Evolutionary conservation across 2,888 invertebrate species (phyloP).

Genomic region (Pandemis cinnamomeana): DNA sequence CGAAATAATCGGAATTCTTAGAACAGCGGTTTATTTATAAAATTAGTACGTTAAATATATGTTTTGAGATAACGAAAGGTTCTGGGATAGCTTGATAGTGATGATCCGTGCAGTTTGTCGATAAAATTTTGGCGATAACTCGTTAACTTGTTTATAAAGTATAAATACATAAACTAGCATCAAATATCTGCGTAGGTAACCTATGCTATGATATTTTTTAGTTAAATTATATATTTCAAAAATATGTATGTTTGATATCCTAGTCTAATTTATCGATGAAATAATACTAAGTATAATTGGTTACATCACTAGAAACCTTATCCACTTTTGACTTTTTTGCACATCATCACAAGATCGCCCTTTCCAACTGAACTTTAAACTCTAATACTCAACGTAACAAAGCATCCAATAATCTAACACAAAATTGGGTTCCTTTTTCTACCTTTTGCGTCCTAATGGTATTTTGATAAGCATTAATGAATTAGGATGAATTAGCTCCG

Average conservation of each 20-base stretch:
- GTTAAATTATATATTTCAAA: neutral
- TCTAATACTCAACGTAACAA: constrained; percentile 45
- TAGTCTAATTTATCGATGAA: constrained; percentile 46
- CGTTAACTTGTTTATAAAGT: neutral
- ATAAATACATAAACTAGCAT: neutral
- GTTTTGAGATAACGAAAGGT: constrained; percentile 54
- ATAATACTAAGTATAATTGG: neutral
- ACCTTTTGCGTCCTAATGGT: constrained; percentile 44
- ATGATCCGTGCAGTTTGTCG: constrained; percentile 16
- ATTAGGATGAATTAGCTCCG: constrained; percentile 37
- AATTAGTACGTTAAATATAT: constrained; percentile 60
- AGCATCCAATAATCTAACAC: constrained; percentile 35
- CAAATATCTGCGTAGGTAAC: neutral
- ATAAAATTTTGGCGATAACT: neutral
- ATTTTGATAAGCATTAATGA: constrained; percentile 51
- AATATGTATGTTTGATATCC: too few species aligned
- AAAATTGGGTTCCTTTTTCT: neutral
- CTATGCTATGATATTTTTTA: neutral
- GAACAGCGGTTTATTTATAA: constrained; percentile 56
- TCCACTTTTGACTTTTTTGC: constrained; percentile 45
- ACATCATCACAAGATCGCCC: constrained; percentile 44
- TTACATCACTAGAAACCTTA: constrained; percentile 45
- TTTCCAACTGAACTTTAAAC: constrained; percentile 3
- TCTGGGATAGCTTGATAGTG: constrained; percentile 44
- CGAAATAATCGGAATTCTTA: constrained; percentile 49